Conservation (phyloP, 1,140 invertebrate species). For the Stenopsyche tienmushanensis region DNA sequence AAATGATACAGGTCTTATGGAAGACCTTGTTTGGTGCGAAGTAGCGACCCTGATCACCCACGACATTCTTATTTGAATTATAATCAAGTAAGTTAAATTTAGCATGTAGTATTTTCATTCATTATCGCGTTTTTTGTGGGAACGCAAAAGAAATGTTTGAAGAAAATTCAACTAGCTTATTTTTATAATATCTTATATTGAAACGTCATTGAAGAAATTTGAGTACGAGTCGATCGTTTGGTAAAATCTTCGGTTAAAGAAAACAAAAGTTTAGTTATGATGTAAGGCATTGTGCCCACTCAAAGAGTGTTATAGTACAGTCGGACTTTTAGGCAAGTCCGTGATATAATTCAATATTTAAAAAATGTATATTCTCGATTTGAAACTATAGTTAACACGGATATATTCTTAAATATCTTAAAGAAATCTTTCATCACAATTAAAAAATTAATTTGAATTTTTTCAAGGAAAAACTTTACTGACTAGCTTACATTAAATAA, state of each 20-base stretch:
- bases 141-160: conserved; percentile 2
- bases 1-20: no score
- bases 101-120: neutral
- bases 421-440: neutral
- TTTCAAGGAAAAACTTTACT: neutral
- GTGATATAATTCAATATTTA: neutral
- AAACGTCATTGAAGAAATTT: neutral
- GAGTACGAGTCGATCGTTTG: neutral
- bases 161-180: neutral
- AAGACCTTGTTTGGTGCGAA: conserved; percentile 11
- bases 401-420: neutral
- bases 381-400: no score
- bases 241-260: conserved; percentile 1
- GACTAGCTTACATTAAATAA: no score
- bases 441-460: neutral
- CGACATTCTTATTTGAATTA: conserved; percentile 1
- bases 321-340: neutral
- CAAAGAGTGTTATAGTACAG: neutral
- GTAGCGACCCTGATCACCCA: conserved; percentile 20
- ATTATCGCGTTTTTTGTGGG: neutral
- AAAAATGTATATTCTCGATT: neutral
- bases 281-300: conserved; percentile 7
- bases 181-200: neutral
- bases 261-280: conserved; percentile 21
- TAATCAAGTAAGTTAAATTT: neutral